phyloP scores from a whole-genome alignment of 2,113 vertebrate genomes.

The Tachysurus vachellii region DNA sequence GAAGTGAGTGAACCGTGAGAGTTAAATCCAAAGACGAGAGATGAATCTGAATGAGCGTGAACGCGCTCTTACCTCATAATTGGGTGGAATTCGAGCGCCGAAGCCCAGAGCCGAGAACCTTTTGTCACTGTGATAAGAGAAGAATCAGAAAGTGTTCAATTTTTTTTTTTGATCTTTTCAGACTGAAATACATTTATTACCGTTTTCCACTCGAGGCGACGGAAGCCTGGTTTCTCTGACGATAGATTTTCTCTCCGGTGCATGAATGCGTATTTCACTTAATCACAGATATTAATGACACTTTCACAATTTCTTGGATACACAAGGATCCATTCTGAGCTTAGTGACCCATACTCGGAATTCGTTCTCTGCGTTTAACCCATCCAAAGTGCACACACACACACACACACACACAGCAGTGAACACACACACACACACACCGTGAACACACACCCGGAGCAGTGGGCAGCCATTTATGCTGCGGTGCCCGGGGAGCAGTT shows the following conservation, averaged over 20 bases:
- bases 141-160: constrained; percentile 18
- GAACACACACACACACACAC: too few species aligned
- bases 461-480: too few species aligned
- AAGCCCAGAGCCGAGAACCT: constrained; percentile 95
- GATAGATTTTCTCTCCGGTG: not conserved
- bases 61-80: constrained; percentile 82
- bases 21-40: not conserved
- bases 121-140: constrained; percentile 82
- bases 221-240: not conserved
- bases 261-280: not conserved
- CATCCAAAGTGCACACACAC: too few species aligned
- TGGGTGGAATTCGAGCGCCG: constrained; percentile 92
- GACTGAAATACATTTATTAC: not conserved
- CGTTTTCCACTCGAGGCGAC: not conserved
- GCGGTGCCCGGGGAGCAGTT: too few species aligned
- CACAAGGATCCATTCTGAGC: not conserved
- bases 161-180: not conserved
- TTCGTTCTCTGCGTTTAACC: too few species aligned
- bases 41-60: not conserved
- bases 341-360: too few species aligned
- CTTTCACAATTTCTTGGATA: not conserved
- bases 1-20: not conserved
- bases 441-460: too few species aligned
- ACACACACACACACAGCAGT: too few species aligned
- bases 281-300: not conserved